Base-by-base conservation (phyloP, 2,797 vertebrate genomes). In the Cirrhinus molitorella region DNA sequence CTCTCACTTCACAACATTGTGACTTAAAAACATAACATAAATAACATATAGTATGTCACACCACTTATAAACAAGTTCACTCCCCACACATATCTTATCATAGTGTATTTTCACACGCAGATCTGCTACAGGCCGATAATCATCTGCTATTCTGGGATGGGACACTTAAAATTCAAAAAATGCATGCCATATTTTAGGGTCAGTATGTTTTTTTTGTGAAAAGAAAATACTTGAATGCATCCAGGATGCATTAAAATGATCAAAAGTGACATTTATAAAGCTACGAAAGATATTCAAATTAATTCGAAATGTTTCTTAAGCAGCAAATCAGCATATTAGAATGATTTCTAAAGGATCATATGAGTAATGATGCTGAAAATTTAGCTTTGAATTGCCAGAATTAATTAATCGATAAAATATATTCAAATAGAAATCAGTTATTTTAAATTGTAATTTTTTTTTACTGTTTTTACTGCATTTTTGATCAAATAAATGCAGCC, bases 21-120 rank as follows among this genome's bases (percentile, higher is more conserved):
- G 43, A 17, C 19, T 55, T 74, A 5, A 74, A 43, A 68, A 57
- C 16, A 19, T 68, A 19, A 68, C 65, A 80, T 70, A 59, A 59
- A 70, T 8, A 80, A 40, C 31, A 40, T 67, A 55, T 10, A 45
- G 17, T 21, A 45, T 45, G 40, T 49, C 25, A 63, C 23, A 77
- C 57, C 40, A 68, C 34, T 55, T n/a, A 17, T 23, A 49, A 65
- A 49, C 19, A 78, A 34, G 61, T 31, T 77, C 13, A 37, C 47
- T 43, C 37, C 37, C 28, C 5, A 65, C 14, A 53, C 31, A 34
- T 3, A 40, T n/a, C 13, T 57, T 17, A 23, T 57, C 51, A 23
- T 13, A 10, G 34, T 23, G 34, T 79, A 2, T 68, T 37, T 67
- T 68, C 55, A 16, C 10, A 49, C 43, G 49, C 31, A 28, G 10